Percentiles rank a stretch among this genome's conserved stretches.
These are phyloP conservation scores for Philereme vetulata DNA, from an alignment of 2,888 invertebrate species.

Conservation along the genomic window DNA sequence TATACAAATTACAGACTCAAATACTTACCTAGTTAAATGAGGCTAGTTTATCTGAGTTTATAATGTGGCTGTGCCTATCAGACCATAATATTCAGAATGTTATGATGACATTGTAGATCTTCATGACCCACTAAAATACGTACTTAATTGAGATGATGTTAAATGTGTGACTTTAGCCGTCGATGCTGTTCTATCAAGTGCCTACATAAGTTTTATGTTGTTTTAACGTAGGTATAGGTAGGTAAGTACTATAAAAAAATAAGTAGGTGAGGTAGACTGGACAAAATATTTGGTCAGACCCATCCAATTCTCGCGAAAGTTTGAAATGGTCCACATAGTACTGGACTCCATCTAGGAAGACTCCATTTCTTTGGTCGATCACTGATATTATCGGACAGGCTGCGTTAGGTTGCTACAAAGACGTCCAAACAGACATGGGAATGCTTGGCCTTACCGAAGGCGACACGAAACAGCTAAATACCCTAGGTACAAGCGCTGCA, in stretches of 20 bases:
- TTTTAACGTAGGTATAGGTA: constrained; percentile 5
- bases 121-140: constrained; percentile 41
- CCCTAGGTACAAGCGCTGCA: too few relatives aligned
- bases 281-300: background rate
- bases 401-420: too few relatives aligned
- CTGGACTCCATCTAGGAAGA: too few relatives aligned
- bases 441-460: too few relatives aligned
- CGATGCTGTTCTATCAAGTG: constrained; percentile 9
- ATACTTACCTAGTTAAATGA: constrained; percentile 48
- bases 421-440: too few relatives aligned
- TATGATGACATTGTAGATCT: constrained; percentile 42
- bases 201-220: constrained; percentile 7
- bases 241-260: background rate
- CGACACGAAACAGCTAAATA: too few relatives aligned
- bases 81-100: constrained; percentile 26
- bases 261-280: background rate
- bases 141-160: constrained; percentile 32
- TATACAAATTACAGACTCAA: constrained; percentile 60
- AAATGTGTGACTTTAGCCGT: constrained; percentile 17
- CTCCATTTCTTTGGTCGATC: too few relatives aligned
- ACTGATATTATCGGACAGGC: too few relatives aligned
- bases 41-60: constrained; percentile 41
- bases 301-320: too few relatives aligned
- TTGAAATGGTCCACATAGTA: too few relatives aligned
- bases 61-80: constrained; percentile 40